phyloP scores from a whole-genome alignment of 2,797 vertebrate species.

The Paedocypris micromegethes region DNA sequence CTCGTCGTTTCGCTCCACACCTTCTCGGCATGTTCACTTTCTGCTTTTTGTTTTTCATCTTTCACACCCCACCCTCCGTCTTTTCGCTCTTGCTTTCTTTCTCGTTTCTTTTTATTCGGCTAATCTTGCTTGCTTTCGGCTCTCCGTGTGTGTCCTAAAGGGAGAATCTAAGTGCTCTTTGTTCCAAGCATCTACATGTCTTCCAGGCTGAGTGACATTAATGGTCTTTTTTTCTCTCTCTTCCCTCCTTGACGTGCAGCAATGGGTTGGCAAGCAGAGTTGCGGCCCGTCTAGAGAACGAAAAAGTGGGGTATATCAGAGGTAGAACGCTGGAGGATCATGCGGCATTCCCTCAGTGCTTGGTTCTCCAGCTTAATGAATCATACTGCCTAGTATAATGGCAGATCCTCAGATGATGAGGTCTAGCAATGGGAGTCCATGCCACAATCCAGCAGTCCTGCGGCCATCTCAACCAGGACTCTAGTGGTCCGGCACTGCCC shows the following conservation, averaged over 20 bases:
- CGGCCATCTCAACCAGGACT: background rate
- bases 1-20: conserved; percentile 9
- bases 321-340: conserved; percentile 31
- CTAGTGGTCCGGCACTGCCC: conserved; percentile 1
- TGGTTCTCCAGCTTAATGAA: conserved; percentile 41
- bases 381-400: conserved; percentile 36
- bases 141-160: conserved; percentile 5
- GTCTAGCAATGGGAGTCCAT: conserved; percentile 19
- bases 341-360: conserved; percentile 20
- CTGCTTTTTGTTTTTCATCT: conserved; percentile 4
- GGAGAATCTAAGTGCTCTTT: conserved; percentile 25
- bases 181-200: conserved; percentile 35
- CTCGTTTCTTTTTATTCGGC: conserved; percentile 12
- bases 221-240: conserved; percentile 33
- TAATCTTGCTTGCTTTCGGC: conserved; percentile 34
- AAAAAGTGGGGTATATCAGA: conserved; percentile 26
- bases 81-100: conserved; percentile 17
- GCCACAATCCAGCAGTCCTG: conserved; percentile 13
- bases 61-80: conserved; percentile 19
- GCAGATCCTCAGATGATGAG: conserved; percentile 33
- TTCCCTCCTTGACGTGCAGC: conserved; percentile 11
- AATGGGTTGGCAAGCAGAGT: conserved; percentile 31
- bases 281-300: conserved; percentile 47
- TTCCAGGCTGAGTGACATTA: conserved; percentile 34
- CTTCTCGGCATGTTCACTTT: conserved; percentile 16